Evolutionary conservation across 2,888 invertebrate genomes (phyloP), one percentile per base, ranked within the genome.

Genomic region (Metacarcinus magister): DNA sequence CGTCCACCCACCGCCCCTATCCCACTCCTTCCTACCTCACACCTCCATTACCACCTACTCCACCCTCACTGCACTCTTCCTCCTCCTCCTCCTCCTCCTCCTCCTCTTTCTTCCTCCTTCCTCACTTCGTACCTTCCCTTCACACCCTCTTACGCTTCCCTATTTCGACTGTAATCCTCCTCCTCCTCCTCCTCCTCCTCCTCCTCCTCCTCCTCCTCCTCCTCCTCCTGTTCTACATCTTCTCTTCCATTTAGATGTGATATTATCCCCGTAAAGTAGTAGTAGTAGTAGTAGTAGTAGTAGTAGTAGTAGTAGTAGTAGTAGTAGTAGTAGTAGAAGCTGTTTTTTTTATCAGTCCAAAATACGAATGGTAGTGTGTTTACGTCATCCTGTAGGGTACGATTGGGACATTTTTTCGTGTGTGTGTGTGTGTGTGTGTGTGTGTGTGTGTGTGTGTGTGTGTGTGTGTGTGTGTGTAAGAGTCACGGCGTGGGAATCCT

Each of bases 391-490:
- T 75, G 23, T 75, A n/a, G 19, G 75, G 67, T 67, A 67, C 19
- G 67, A 67, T 67, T 67, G 13, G 19, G 19, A 67, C 19, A 19
- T 67, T 67, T 19, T 67, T 82, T 23, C 28, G 28, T 28, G n/a
- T 28, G n/a, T 82, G 28, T 82, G 75, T 82, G 75, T 82, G 75
- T 82, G 75, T 82, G 28, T 82, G 28, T 82, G 75, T 82, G 75
- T 82, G 75, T 82, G 75, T 82, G 75, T 82, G 75, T 82, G 75
- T 82, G 75, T 82, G 75, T 82, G 75, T 82, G 75, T 82, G 75
- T 82, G 75, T 82, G 75, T 82, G 75, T 32, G 75, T 54, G 54
- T 54, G 54, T 54, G 54, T 54, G 60, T 82, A 82, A 82, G n/a
- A 82, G 75, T 82, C 75, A 82, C 75, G 75, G 75, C 60, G 60